Evolutionary conservation across 2,888 invertebrate genomes (phyloP).

Genomic region (Macaria liturata): DNA sequence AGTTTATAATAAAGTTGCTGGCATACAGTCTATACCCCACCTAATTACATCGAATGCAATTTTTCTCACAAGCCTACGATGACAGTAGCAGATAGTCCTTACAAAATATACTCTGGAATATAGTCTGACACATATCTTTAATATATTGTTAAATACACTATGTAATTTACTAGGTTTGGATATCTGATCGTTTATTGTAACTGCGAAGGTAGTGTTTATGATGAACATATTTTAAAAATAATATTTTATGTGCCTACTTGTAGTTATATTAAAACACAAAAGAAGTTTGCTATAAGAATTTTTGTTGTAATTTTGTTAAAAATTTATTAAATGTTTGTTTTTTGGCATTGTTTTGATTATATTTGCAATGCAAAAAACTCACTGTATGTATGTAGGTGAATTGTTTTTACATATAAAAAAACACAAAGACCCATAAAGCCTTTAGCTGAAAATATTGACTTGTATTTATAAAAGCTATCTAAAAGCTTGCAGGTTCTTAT

Average conservation of each 20-base stretch:
- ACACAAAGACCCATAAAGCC: too few species aligned
- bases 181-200: conserved; percentile 23
- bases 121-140: conserved; percentile 17
- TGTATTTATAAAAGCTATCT: too few species aligned
- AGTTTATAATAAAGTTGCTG: too few species aligned
- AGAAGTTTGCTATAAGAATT: background rate
- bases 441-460: too few species aligned
- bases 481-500: too few species aligned
- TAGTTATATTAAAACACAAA: background rate
- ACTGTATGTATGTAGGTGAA: too few species aligned
- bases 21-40: conserved; percentile 2
- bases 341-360: too few species aligned
- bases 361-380: too few species aligned
- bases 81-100: conserved; percentile 32
- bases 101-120: conserved; percentile 20
- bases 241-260: background rate
- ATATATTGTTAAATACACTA: conserved; percentile 23
- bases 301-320: too few species aligned
- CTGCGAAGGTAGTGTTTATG: conserved; percentile 1
- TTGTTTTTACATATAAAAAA: too few species aligned
- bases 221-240: background rate
- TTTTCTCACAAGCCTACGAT: conserved; percentile 24
- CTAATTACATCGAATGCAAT: conserved; percentile 13
- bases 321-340: too few species aligned
- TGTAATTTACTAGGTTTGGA: conserved; percentile 27